Evolutionary conservation across 1,140 invertebrate species (phyloP).

Genomic region (Papilio polytes): DNA sequence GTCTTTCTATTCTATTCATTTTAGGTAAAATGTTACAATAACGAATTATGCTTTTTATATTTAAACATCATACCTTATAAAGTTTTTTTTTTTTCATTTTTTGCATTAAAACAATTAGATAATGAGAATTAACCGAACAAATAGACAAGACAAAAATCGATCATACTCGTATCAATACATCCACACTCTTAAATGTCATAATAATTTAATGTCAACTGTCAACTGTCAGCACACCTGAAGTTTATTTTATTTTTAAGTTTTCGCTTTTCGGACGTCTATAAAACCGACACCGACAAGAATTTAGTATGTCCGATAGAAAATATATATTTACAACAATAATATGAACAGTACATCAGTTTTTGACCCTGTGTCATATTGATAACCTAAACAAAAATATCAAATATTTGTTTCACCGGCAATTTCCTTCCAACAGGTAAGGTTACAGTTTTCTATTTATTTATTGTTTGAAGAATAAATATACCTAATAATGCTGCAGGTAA

Average conservation of each 20-base stretch:
- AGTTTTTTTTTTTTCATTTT: too few relatives aligned
- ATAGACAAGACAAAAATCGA: not conserved
- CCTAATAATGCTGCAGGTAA: too few relatives aligned
- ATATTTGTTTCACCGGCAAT: not conserved
- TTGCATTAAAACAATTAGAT: too few relatives aligned
- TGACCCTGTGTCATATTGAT: not conserved
- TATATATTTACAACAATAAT: not conserved
- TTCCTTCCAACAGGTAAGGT: not conserved
- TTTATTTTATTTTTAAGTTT: not conserved
- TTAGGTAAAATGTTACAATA: not conserved
- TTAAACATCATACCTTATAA: too few relatives aligned
- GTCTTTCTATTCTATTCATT: not conserved
- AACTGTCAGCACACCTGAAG: not conserved
- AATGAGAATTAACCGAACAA: not conserved
- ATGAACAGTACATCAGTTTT: not conserved
- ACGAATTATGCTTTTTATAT: too few relatives aligned
- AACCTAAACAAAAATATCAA: not conserved
- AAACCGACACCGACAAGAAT: not conserved
- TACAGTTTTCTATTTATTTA: constrained; percentile 1
- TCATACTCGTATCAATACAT: not conserved
- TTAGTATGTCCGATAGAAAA: not conserved
- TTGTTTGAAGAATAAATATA: not conserved
- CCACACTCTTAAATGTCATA: not conserved
- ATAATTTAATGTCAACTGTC: not conserved
- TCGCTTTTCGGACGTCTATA: not conserved